Evolutionary conservation across 2,888 invertebrate species (phyloP), one percentile per base, ranked within the genome.

Genomic region (Catocala nupta): DNA sequence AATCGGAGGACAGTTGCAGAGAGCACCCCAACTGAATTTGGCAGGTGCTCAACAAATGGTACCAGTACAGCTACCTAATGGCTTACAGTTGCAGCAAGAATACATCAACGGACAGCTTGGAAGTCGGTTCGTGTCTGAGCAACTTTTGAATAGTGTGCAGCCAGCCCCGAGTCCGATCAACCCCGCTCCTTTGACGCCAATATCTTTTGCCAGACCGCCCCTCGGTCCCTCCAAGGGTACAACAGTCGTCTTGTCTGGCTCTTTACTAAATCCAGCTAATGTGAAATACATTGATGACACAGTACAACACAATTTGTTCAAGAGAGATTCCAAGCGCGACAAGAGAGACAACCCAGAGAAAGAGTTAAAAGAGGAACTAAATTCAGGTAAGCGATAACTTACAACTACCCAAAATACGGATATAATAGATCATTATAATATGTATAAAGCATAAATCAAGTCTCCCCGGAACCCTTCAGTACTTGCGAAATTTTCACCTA

Each of bases 71-170:
- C 71, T 92, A 1, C 83, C 93, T 0, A 94, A 94, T 58, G 95
- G 95, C 0, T 86, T 95, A 34, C 92, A 94, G 65, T 89, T 93
- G 49, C 94, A 95, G 69, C 94, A 95, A 57, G 95, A 95, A 76
- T 96, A 95, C 66, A 86, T 95, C 0, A 96, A 96, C 76, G 96
- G 96, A 0, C 96, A 96, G 83, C 94, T 96, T 51, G 95, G 94
- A 0, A 95, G 90, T 48, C 90, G 95, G 16, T 85, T 95, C 25
- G 92, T 95, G 5, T 94, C 95, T 0, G 95, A 96, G 72, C 96
- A 96, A 71, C 86, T 95, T 1, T 80, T 95, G 1, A 92, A 89
- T 64, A 88, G 85, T 65, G 82, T 89, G 5, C 92, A 87, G 47
- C 66, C 73, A 62, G 59, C 75, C 6, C 73, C 83, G 12, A 82